Base-by-base conservation (phyloP, 2,888 invertebrate species). In the Melitaea athalia region DNA sequence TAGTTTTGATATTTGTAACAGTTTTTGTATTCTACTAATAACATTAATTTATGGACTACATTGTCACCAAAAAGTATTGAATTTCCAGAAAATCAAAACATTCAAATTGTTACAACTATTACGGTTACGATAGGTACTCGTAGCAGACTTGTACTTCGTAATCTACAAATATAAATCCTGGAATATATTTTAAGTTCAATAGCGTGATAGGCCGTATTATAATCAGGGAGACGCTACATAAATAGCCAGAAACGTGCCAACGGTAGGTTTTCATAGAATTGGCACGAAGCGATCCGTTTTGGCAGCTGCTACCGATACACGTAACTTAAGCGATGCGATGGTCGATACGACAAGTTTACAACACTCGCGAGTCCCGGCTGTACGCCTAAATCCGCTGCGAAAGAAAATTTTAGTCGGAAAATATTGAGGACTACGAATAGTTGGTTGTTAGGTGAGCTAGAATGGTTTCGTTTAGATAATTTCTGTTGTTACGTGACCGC, bases 261-360 rank as follows among this genome's bases (percentile, higher is more conserved):
- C 62, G 59, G 65, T 59, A 42, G 59, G 68, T 65, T 71, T 63
- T 65, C 63, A 68, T 63, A 65, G 63, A 63, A 68, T 71, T 71
- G 71, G 71, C 71, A 68, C 63, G 43, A 47, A 42, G 49, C 45
- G 70, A 61, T 53, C 62, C 65, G 71, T 66, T 71, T 63, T 71
- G 68, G 68, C 71, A 71, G 38, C 71, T 55, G n/a, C 47, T 31
- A 42, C 45, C 71, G 60, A 64, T 64, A 66, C 64, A 64, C 70
- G 70, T 70, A 70, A 70, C 64, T 70, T 67, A 67, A 49, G 45
- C 68, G 63, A 63, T 60, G 59, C 66, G 63, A 69, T 66, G 63
- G 5, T 11, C 53, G 53, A 57, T 57, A 57, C 42, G 38, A 42
- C 38, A 57, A 42, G 57, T 71, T 71, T 71, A 71, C 66, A 62